Evolutionary conservation across 1,140 invertebrate genomes (phyloP), one percentile per base, ranked within the genome.

Genomic region (Drosophila tropicalis): DNA sequence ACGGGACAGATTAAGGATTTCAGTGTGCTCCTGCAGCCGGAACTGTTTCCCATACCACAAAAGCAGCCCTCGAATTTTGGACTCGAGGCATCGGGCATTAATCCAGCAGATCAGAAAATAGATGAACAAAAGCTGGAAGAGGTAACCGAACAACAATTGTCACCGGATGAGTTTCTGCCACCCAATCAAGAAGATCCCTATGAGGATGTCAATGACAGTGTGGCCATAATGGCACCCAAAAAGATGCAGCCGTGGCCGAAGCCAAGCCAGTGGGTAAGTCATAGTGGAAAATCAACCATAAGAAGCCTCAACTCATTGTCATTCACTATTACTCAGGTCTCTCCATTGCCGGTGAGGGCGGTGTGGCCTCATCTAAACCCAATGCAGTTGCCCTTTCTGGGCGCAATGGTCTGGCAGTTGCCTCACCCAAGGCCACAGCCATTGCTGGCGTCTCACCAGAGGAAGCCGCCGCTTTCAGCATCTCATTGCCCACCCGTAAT

Each of bases 311-410:
- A 36, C 10, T 36, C 2, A 36, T 10, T 36, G 9, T 5, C 5
- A 9, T 36, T 39, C 0, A 39, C 36, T 13, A 22, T 34, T 9
- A 5, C 6, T 51, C 25, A 1, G 94, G 94, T 81, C 82, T 94
- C 2, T 94, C 94, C 3, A 93, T 94, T 22, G 92, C 94, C n/a
- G 94, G 94, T n/a, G 93, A 93, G 56, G 94, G 94, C 12, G 95
- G 95, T 10, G 93, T 96, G 15, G 95, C 95, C 22, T 94, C 94
- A 1, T 94, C 95, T 12, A 94, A 95, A 80, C 95, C 95, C 0
- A 91, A 94, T 36, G 95, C 93, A 0, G 95, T 95, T 3, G 95
- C 95, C 0, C 93, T 96, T 1, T 95, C 95, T 0, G 94, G 94
- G 0, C 93, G 94, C 0, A 94, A 94, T 34, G 95, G 95, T 1